Evolutionary conservation across 2,888 invertebrate genomes (phyloP), one percentile per base, ranked within the genome.

Genomic region (Temnothorax unifasciatus): DNA sequence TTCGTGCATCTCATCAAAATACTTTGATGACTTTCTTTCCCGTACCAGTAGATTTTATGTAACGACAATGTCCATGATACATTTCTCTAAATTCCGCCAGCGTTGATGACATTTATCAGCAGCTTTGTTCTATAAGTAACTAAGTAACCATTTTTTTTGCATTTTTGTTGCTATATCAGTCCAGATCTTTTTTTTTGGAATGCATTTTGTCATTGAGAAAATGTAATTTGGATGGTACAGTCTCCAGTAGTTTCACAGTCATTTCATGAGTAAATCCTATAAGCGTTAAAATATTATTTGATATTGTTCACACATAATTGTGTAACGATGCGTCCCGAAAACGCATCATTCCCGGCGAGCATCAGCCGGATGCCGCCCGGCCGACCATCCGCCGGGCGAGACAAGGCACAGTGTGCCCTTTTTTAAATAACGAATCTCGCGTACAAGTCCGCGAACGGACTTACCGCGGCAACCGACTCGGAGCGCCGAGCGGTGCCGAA

Each of bases 1-100:
- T 29, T 69, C 50, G 13, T 69, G 50, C 50, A 69, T 52, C 5
- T 69, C 50, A 11, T 34, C 18, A 52, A 69, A 69, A 68, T 50
- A 68, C 34, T 50, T 68, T 50, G 68, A 18, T 4, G 15, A 34
- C 13, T 50, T 68, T 68, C 29, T 68, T 68, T 15, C 29, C 68
- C 5, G 34, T 68, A 18, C 50, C 34, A 61, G 54, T 61, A 57
- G 38, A 29, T 57, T 57, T 41, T 21, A 44, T 21, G 13, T 69
- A 66, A 21, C 68, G 29, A 2, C 18, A 50, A 69, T 69, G 68
- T 50, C 8, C 50, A n/a, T 29, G n/a, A 69, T 69, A 69, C n/a
- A 34, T 52, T 34, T 69, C n/a, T 69, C 34, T 34, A 69, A 52
- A 5, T 69, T 69, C 13, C n/a, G 29, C 50, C 50, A 69, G 11